These are phyloP conservation scores for Apamea monoglypha DNA, from an alignment of 2,888 invertebrate genomes.

Conservation along the genomic window DNA sequence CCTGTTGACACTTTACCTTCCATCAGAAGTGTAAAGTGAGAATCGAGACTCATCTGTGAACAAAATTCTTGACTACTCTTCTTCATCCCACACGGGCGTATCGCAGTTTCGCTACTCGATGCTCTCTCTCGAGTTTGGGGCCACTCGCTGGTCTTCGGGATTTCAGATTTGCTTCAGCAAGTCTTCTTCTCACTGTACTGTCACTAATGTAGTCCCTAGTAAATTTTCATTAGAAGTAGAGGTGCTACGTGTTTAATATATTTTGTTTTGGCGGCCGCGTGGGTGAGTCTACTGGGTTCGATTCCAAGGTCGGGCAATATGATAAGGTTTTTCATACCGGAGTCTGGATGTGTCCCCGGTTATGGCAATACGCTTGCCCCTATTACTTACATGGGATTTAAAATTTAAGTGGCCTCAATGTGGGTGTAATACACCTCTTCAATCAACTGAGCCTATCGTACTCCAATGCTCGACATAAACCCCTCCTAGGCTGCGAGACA, in stretches of 20 bases:
- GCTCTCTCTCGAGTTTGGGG: too few species aligned
- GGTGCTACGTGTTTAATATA: too few species aligned
- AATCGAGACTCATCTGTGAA: too few species aligned
- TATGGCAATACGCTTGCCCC: not conserved
- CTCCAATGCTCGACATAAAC: not conserved
- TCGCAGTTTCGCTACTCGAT: too few species aligned
- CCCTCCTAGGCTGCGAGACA: not conserved
- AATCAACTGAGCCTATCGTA: not conserved
- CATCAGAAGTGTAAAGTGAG: too few species aligned
- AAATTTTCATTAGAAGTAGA: not conserved
- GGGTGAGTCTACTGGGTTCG: not conserved
- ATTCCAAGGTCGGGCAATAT: not conserved
- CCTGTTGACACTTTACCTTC: too few species aligned
- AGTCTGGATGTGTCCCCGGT: not conserved
- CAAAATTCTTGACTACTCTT: too few species aligned
- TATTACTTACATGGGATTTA: not conserved
- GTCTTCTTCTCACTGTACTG: too few species aligned
- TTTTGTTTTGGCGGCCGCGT: not conserved
- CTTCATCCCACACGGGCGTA: too few species aligned
- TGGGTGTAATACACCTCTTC: not conserved
- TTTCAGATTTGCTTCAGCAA: too few species aligned
- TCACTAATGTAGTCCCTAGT: too few species aligned
- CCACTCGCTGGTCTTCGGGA: too few species aligned
- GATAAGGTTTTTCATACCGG: not conserved
- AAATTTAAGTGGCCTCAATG: not conserved